Percentiles rank a stretch among this genome's conserved stretches.
Evolutionary conservation across 2,113 vertebrate genomes (phyloP).

Genomic region (Indri indri): DNA sequence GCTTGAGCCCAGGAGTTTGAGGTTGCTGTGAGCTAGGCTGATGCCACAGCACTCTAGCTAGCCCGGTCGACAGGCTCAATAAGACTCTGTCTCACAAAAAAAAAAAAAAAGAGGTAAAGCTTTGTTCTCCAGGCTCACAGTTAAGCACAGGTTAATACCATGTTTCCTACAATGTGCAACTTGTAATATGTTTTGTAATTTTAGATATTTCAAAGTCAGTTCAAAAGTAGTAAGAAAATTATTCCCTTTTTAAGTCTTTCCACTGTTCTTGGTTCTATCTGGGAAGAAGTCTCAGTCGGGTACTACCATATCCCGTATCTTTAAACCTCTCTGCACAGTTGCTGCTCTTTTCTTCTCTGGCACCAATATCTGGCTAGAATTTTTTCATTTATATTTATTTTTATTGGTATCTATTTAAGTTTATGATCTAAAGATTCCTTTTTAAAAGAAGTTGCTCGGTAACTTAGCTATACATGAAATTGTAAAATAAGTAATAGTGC

Average conservation of each 20-base stretch:
- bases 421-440: slow-evolving; percentile 5
- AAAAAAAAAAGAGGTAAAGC: not conserved
- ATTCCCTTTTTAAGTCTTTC: not conserved
- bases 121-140: not conserved
- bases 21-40: no score
- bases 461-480: not conserved
- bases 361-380: not conserved
- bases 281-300: not conserved
- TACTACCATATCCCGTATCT: not conserved
- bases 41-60: no score
- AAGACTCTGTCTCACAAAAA: no score
- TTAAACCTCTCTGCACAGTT: not conserved
- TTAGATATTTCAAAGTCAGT: not conserved
- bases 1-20: no score
- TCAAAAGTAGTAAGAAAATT: not conserved
- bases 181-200: not conserved
- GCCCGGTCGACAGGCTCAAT: no score
- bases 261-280: not conserved
- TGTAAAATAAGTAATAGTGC: not conserved
- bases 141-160: not conserved
- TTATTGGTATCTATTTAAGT: slow-evolving; percentile 13
- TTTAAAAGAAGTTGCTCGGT: not conserved
- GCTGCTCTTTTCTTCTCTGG: not conserved
- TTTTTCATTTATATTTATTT: not conserved
- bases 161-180: not conserved